Evolutionary conservation across 2,797 vertebrate species (phyloP).

Genomic region (Anguilla megastoma): DNA sequence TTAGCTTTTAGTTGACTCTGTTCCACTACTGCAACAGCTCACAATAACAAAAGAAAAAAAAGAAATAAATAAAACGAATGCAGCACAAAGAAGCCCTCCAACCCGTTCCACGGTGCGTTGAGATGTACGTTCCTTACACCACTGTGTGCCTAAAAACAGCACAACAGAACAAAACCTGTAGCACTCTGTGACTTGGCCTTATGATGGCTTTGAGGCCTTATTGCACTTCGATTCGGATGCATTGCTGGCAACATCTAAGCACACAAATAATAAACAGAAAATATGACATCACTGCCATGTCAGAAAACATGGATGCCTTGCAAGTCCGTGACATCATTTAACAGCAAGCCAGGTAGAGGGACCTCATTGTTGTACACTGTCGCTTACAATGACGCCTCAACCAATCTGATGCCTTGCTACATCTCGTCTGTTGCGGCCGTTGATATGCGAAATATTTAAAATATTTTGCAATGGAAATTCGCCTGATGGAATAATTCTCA

Average conservation of each 20-base stretch:
- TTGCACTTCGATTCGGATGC: background rate
- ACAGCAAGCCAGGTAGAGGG: background rate
- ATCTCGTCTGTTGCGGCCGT: background rate
- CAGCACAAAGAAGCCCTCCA: conserved; percentile 7
- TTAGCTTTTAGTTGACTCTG: conserved; percentile 23
- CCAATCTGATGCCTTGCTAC: conserved; percentile 11
- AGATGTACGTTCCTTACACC: background rate
- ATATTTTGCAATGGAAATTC: conserved; percentile 30
- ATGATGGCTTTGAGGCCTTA: conserved; percentile 1
- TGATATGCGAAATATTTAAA: conserved; percentile 18
- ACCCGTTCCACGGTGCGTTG: background rate
- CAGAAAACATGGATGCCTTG: conserved; percentile 9
- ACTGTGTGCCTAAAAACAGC: background rate
- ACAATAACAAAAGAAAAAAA: background rate
- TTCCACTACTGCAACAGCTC: background rate
- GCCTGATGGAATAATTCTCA: conserved; percentile 22
- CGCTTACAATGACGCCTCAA: background rate
- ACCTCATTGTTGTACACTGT: background rate
- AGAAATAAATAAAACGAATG: background rate
- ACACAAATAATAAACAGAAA: conserved; percentile 11
- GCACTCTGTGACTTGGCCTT: background rate
- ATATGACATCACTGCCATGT: background rate
- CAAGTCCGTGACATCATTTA: background rate
- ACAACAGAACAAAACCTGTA: background rate
- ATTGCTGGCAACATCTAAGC: background rate